Percentiles rank a stretch among this genome's conserved stretches.
Conservation (phyloP, 2,113 vertebrate species). For the Corynorhinus townsendii region DNA sequence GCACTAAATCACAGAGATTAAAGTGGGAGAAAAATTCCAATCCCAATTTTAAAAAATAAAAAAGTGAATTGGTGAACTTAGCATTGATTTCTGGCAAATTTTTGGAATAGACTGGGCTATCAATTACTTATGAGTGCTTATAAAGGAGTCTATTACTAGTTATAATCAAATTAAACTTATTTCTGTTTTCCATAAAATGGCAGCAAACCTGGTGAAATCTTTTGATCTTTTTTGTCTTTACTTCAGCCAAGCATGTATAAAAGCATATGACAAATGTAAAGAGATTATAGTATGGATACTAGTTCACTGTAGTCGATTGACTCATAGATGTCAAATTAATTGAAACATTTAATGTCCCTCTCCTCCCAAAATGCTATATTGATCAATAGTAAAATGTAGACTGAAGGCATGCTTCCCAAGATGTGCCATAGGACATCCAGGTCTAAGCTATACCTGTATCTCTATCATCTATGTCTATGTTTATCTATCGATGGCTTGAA, state of each 20-base stretch:
- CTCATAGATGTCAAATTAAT: background rate
- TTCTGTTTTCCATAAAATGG: background rate
- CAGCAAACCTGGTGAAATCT: background rate
- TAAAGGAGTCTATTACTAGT: background rate
- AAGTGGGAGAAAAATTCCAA: background rate
- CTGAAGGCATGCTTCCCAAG: background rate
- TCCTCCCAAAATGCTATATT: background rate
- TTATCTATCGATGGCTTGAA: background rate
- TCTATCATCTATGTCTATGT: background rate
- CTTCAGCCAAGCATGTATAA: background rate
- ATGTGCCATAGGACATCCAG: background rate
- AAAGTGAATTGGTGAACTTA: background rate
- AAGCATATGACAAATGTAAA: background rate
- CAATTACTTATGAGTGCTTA: background rate
- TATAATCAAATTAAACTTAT: background rate
- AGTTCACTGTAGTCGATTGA: background rate
- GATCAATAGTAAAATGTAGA: background rate
- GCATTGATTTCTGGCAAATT: slow-evolving; percentile 23
- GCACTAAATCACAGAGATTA: slow-evolving; percentile 47
- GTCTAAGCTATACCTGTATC: background rate
- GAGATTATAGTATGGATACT: background rate
- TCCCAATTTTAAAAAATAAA: slow-evolving; percentile 4
- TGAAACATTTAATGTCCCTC: background rate
- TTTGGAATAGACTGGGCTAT: background rate
- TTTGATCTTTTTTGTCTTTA: background rate